A percentile compares a stretch with the other conserved stretches of the same genome.
Conservation (phyloP, 2,888 invertebrate genomes). For the Tribolium freemani region DNA sequence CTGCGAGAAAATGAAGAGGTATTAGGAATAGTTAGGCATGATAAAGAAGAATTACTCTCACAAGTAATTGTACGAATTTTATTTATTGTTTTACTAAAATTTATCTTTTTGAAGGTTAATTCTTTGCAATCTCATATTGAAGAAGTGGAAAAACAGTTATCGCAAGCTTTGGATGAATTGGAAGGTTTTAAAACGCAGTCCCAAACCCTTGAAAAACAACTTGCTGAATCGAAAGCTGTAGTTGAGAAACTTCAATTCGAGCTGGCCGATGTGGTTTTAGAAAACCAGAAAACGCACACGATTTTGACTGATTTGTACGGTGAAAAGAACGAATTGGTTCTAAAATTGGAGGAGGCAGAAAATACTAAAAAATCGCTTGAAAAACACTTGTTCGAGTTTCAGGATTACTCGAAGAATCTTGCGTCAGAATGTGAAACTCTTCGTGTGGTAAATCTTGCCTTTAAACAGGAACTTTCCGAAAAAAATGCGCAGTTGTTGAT, state of each 20-base stretch:
- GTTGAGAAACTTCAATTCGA: constrained; percentile 18
- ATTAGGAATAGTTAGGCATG: not conserved
- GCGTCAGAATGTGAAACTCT: not conserved
- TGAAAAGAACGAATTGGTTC: not conserved
- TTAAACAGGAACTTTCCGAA: not conserved
- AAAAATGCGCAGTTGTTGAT: not conserved
- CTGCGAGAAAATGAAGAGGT: not conserved
- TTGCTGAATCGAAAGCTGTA: not conserved
- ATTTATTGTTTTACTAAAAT: not conserved
- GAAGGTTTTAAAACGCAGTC: not conserved
- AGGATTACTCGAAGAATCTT: not conserved
- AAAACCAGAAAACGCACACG: not conserved
- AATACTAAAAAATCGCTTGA: not conserved
- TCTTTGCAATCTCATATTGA: not conserved
- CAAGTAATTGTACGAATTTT: not conserved
- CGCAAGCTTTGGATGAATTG: not conserved
- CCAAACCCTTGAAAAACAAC: not conserved
- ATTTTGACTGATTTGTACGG: not conserved
- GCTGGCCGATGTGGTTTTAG: constrained; percentile 4
- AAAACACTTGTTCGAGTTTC: not conserved
- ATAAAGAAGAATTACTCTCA: not conserved
- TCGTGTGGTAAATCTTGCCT: not conserved
- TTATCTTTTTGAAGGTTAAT: constrained; percentile 5
- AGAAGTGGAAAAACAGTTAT: not conserved
- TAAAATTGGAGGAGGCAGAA: not conserved